A percentile compares a stretch with the other conserved stretches of the same genome.
Evolutionary conservation across 2,888 invertebrate genomes (phyloP).

Genomic region (Steinernema hermaphroditum): DNA sequence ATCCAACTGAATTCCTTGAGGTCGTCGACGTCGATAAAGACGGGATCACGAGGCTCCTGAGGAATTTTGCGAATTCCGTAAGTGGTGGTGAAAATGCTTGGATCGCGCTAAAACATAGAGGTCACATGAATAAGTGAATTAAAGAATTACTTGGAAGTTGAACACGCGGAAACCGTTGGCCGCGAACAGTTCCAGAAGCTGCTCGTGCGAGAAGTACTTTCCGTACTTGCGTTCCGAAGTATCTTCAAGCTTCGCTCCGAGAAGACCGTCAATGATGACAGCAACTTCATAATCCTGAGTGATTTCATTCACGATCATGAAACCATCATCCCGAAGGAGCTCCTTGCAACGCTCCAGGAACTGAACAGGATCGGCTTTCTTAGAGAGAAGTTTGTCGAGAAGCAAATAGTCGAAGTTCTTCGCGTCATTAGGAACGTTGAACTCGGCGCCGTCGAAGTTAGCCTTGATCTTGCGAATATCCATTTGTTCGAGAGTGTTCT

Average conservation of each 20-base stretch:
- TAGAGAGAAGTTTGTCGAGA: constrained; percentile 60
- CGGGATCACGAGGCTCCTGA: constrained; percentile 53
- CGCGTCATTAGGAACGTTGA: constrained; percentile 51
- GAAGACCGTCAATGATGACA: constrained; percentile 51
- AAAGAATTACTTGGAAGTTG: constrained; percentile 46
- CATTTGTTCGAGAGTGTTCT: constrained; percentile 60
- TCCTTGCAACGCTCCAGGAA: constrained; percentile 56
- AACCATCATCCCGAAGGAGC: constrained; percentile 67
- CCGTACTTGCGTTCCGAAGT: constrained; percentile 51
- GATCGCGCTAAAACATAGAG: constrained; percentile 48
- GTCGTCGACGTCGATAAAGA: constrained; percentile 64
- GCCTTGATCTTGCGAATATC: constrained; percentile 56
- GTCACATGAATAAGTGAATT: background rate
- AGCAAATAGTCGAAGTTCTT: constrained; percentile 63
- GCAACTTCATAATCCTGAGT: constrained; percentile 66
- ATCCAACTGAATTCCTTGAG: constrained; percentile 65
- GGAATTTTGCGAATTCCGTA: constrained; percentile 58
- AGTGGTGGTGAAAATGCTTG: constrained; percentile 53
- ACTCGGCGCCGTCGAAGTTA: constrained; percentile 48
- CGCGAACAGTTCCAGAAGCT: constrained; percentile 56
- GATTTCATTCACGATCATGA: constrained; percentile 68
- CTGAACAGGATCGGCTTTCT: constrained; percentile 57
- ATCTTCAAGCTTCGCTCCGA: constrained; percentile 48
- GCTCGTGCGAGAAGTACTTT: constrained; percentile 55
- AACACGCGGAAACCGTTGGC: constrained; percentile 62